Percentiles rank a stretch among this genome's conserved stretches.
Evolutionary conservation across 2,888 invertebrate genomes (phyloP).

Genomic region (Dasypolia templi): DNA sequence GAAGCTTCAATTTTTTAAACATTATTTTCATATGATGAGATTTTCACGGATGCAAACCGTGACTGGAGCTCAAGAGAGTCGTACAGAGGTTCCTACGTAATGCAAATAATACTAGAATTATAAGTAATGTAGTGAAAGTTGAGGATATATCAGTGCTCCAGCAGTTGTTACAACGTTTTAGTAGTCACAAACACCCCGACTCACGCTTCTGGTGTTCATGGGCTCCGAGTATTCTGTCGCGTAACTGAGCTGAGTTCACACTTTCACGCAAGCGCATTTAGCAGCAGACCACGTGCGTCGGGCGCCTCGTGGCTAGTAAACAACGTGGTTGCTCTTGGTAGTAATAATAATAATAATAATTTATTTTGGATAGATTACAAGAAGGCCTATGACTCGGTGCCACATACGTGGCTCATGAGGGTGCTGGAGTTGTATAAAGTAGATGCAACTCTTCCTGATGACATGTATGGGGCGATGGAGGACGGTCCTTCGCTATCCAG

Average conservation of each 20-base stretch:
- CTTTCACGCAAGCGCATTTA: slow-evolving; percentile 18
- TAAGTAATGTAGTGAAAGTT: neutral
- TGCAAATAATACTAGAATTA: neutral
- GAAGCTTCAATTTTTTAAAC: neutral
- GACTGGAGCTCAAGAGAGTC: neutral
- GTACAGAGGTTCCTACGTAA: neutral
- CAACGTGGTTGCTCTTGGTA: neutral
- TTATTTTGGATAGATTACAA: too few species aligned
- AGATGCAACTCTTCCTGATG: too few species aligned
- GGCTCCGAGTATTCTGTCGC: slow-evolving; percentile 2
- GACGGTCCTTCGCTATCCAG: too few species aligned
- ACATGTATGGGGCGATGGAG: too few species aligned
- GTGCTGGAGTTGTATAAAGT: too few species aligned
- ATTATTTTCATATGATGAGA: too few species aligned
- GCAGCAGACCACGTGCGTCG: neutral
- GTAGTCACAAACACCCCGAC: neutral
- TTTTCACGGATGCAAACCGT: neutral
- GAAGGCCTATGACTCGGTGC: too few species aligned
- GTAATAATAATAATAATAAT: too few species aligned
- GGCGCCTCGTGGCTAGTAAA: neutral
- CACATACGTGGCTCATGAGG: too few species aligned
- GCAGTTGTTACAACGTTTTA: neutral
- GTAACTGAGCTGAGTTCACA: neutral
- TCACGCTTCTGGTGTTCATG: neutral
- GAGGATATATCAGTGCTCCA: neutral